phyloP scores from a whole-genome alignment of 2,888 invertebrate genomes.

The Lasius platythorax region DNA sequence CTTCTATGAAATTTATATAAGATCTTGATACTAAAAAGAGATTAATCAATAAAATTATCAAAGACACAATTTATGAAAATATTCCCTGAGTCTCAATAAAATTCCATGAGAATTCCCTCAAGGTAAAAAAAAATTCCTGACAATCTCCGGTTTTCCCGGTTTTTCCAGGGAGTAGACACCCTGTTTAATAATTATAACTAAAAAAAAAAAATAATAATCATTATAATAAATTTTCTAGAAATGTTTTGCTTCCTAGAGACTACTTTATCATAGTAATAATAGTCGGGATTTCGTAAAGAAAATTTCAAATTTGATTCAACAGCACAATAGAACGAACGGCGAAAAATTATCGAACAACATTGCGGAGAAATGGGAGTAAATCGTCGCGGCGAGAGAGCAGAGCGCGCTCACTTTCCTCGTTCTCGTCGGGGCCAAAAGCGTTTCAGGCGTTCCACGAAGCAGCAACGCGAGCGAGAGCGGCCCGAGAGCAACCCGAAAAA shows the following conservation, averaged over 20 bases:
- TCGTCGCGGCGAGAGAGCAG: constrained; percentile 27
- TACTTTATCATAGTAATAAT: not conserved
- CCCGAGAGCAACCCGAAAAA: constrained; percentile 60
- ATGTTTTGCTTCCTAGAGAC: not conserved
- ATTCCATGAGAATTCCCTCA: no score
- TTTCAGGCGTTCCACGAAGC: constrained; percentile 78
- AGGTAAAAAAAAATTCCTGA: no score
- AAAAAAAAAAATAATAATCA: not conserved
- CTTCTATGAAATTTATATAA: no score
- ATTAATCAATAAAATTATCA: no score
- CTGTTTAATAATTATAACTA: not conserved
- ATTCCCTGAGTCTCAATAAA: no score
- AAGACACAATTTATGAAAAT: no score
- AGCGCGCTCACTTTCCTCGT: constrained; percentile 60
- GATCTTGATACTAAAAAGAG: no score
- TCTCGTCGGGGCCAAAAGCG: constrained; percentile 73
- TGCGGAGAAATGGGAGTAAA: constrained; percentile 25
- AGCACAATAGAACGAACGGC: not conserved
- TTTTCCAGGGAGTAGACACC: no score
- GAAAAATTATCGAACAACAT: constrained; percentile 44
- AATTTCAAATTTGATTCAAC: not conserved
- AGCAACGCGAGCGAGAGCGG: constrained; percentile 41
- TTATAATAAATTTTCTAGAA: not conserved
- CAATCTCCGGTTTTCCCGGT: no score
- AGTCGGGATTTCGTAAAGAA: not conserved